Evolutionary conservation across 2,888 invertebrate species (phyloP), one percentile per base, ranked within the genome.

Genomic region (Trachelus iudaicus): DNA sequence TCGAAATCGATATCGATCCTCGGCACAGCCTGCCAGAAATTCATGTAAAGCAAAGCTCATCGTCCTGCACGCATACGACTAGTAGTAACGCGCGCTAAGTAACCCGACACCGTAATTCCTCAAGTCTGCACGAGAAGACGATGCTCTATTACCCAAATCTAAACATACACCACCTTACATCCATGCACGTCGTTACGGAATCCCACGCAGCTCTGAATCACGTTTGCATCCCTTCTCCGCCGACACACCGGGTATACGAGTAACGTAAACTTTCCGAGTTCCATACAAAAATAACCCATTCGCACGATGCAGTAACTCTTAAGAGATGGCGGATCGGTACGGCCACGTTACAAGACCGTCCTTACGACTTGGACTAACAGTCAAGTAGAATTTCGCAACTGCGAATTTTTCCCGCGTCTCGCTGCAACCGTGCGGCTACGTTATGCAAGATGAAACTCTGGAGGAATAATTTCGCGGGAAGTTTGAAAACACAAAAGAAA

Each of bases 131-230:
- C 79, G 75, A 79, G 77, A 76, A 76, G 76, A 30, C 68, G 68
- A 56, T 79, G 81, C 84, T 83, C 85, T 76, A 83, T 87, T 88
- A 86, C 86, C 85, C 82, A 84, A 84, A 87, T 88, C 88, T 88
- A 89, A 89, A 89, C 88, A 88, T 89, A 88, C 87, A 81, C 83
- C 84, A 23, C 31, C 71, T 71, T 31, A 34, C 71, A 9, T 71
- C 15, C 71, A 33, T 33, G 71, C 11, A 71, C 71, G 71, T 33
- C 15, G 23, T 56, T 56, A 56, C 56, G 23, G 56, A 71, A 71
- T 15, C 31, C 33, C 71, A 34, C 34, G 71, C 33, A 12, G 15
- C 71, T 71, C 71, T 71, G 71, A 71, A 71, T 30, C 71, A 71
- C 34, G 71, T 71, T 71, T 71, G 15, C 71, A 71, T 71, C 71